These are phyloP conservation scores for Neogale vison DNA, from an alignment of 2,113 vertebrate species.

Conservation along the genomic window DNA sequence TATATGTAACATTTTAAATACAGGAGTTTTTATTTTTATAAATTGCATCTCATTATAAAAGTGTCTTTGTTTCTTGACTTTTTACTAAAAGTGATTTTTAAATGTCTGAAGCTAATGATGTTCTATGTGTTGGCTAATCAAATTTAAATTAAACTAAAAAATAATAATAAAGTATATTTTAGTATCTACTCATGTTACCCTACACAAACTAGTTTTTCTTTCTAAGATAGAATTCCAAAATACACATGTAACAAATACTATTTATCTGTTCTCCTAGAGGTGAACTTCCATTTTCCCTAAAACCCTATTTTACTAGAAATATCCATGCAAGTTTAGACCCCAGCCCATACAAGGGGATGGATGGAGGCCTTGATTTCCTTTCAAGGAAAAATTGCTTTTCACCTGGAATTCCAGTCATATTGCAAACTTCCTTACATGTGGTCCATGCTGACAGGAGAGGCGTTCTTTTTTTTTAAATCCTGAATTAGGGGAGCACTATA, in stretches of 20 bases:
- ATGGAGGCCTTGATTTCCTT: background rate
- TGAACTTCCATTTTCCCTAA: background rate
- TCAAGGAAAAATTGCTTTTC: background rate
- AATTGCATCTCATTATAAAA: background rate
- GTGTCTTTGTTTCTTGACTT: background rate
- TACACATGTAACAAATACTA: background rate
- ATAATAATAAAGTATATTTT: background rate
- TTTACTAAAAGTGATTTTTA: background rate
- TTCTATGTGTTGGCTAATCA: background rate
- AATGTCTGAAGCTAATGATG: background rate
- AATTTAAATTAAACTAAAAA: background rate
- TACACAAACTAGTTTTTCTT: background rate
- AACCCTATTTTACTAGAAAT: background rate
- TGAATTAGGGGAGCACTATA: background rate
- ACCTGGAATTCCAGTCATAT: background rate
- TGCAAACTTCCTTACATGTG: background rate
- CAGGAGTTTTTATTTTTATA: background rate
- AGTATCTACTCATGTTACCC: background rate
- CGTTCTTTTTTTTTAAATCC: background rate
- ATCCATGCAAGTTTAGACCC: background rate
- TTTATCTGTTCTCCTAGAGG: background rate
- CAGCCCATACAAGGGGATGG: background rate
- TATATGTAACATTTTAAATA: background rate
- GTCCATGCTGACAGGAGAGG: background rate
- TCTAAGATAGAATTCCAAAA: background rate